phyloP scores from a whole-genome alignment of 1,140 invertebrate genomes.

The Holcopasites calliopsidis region DNA sequence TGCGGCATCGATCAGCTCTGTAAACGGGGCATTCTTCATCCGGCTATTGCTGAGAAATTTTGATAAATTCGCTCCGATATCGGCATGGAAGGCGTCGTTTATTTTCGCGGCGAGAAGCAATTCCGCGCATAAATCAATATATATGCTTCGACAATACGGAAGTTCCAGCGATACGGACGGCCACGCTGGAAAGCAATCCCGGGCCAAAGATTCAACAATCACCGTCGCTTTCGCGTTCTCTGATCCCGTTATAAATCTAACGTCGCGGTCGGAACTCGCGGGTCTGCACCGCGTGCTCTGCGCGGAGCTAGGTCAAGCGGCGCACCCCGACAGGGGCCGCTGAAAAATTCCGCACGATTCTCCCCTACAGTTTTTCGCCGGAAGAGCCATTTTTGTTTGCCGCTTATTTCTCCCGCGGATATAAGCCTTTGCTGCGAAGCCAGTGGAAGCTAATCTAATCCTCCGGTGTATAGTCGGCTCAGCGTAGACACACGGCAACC shows the following conservation, averaged over 20 bases:
- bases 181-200: conserved; percentile 23
- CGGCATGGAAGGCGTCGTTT: conserved; percentile 19
- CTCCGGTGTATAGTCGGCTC: conserved; percentile 70
- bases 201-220: conserved; percentile 41
- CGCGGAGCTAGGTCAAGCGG: neutral
- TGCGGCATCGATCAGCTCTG: neutral
- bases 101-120: conserved; percentile 11
- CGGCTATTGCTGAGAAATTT: conserved; percentile 19
- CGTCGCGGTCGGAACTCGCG: conserved; percentile 18
- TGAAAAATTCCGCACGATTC: conserved; percentile 61
- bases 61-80: conserved; percentile 4
- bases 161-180: conserved; percentile 3
- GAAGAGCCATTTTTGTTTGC: conserved; percentile 74
- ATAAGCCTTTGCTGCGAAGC: conserved; percentile 73
- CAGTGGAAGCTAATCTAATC: conserved; percentile 75
- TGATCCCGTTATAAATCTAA: conserved; percentile 41
- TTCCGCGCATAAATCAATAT: conserved; percentile 25
- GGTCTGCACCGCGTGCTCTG: neutral
- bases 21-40: neutral
- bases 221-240: conserved; percentile 24
- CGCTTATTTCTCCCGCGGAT: conserved; percentile 69
- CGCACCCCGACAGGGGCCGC: too few relatives aligned
- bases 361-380: conserved; percentile 57
- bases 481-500: conserved; percentile 43
- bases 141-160: conserved; percentile 24